Evolutionary conservation across 37 sponge, comb jelly and placozoan species (phyloP).

Genomic region (Cladorhizidae sp.): DNA sequence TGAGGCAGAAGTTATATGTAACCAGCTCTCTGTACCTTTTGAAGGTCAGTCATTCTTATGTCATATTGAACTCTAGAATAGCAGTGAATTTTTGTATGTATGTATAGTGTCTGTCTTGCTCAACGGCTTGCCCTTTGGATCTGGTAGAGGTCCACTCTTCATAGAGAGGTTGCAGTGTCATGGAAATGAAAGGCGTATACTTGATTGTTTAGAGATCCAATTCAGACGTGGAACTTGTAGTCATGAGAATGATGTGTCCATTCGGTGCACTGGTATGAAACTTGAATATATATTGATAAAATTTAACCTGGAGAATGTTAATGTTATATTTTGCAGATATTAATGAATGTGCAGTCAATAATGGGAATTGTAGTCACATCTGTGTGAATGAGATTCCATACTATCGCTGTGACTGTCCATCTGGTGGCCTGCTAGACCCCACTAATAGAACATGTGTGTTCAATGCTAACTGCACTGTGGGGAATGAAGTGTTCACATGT

Average conservation of each 20-base stretch:
- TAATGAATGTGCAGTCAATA: constrained; percentile 33
- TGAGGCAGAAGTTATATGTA: constrained; percentile 48
- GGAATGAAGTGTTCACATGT: constrained; percentile 8
- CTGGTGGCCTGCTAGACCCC: constrained; percentile 26
- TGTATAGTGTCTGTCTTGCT: not conserved
- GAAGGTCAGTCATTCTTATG: not conserved
- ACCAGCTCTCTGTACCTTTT: constrained; percentile 22
- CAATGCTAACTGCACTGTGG: constrained; percentile 19
- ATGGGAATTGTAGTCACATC: constrained; percentile 13
- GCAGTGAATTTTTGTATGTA: not conserved
- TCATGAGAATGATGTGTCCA: constrained; percentile 9
- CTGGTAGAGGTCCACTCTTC: constrained; percentile 28
- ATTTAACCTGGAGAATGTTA: not conserved
- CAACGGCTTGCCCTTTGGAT: constrained; percentile 12
- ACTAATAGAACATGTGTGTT: constrained; percentile 1
- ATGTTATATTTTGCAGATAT: constrained; percentile 8
- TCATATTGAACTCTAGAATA: not conserved
- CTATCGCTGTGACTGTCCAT: constrained; percentile 37
- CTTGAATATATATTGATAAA: too few relatives aligned
- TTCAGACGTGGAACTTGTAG: constrained; percentile 11
- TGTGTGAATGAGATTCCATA: constrained; percentile 34
- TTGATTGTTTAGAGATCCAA: constrained; percentile 6
- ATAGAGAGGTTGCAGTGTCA: constrained; percentile 23
- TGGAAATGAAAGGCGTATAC: constrained; percentile 21
- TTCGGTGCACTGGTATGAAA: constrained; percentile 15